Percentiles rank a stretch among this genome's conserved stretches.
These are phyloP conservation scores for Agrochola lota DNA, from an alignment of 2,888 invertebrate species.

Conservation along the genomic window DNA sequence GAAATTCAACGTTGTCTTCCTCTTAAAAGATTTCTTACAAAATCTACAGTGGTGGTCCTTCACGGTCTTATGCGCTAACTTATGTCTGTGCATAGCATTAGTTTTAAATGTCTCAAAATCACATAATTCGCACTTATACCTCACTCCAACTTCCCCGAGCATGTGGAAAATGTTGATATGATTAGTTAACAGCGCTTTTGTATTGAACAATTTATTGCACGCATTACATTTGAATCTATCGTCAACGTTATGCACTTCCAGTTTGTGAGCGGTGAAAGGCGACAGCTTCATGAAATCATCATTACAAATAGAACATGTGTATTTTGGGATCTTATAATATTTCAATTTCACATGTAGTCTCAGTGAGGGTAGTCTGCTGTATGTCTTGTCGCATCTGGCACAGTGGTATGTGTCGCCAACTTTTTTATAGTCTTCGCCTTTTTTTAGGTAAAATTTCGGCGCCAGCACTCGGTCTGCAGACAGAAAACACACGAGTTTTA, in stretches of 20 bases:
- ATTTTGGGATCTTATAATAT: slow-evolving; percentile 76
- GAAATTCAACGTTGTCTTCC: slow-evolving; percentile 77
- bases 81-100: slow-evolving; percentile 80
- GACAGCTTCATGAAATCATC: slow-evolving; percentile 76
- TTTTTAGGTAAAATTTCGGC: slow-evolving; percentile 72
- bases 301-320: slow-evolving; percentile 73
- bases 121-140: slow-evolving; percentile 78
- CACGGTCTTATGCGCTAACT: slow-evolving; percentile 81
- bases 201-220: slow-evolving; percentile 79
- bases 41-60: slow-evolving; percentile 84
- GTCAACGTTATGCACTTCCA: slow-evolving; percentile 79
- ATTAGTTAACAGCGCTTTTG: slow-evolving; percentile 72
- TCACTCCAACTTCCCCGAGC: slow-evolving; percentile 73
- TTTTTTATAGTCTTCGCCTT: slow-evolving; percentile 73
- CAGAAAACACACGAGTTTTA: slow-evolving; percentile 66
- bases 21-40: slow-evolving; percentile 85
- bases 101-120: slow-evolving; percentile 81
- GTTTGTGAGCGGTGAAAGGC: slow-evolving; percentile 77
- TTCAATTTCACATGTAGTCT: slow-evolving; percentile 76
- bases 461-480: slow-evolving; percentile 70
- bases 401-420: slow-evolving; percentile 74
- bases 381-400: slow-evolving; percentile 75
- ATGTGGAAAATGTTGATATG: slow-evolving; percentile 84
- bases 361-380: slow-evolving; percentile 71
- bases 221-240: slow-evolving; percentile 81